Base-by-base conservation (phyloP, 2,113 vertebrate species). In the Nematolebias whitei region DNA sequence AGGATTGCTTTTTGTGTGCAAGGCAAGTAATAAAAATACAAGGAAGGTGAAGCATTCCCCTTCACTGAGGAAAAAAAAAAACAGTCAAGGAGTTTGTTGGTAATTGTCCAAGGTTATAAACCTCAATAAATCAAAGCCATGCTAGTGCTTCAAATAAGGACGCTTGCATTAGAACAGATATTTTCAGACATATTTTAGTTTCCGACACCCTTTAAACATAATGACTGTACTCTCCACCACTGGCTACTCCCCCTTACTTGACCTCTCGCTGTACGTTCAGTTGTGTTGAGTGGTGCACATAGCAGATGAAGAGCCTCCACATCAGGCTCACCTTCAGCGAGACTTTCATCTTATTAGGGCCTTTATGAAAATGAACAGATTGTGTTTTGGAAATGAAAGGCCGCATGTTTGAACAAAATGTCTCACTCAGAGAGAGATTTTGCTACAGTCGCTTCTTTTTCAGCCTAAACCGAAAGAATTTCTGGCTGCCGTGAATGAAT, bases 51-150 rank as follows among this genome's bases (percentile, higher is more conserved):
- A 26, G 55, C 15, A 22, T 52, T 82, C 62, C 56, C 75, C 72
- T 68, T 85, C 67, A 61, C 20, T 57, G 61, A 23, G 38, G 50
- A 74, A 70, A 67, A 80, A 76, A 51, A 76, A 76, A 59, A 82
- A 74, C 52, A 76, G 68, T 56, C 1, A 20, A 61, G 51, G 54
- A 71, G 29, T 48, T 65, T 84, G 72, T 41, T 74, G 66, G 74
- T 86, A 80, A 84, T 79, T 89, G 79, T 71, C 75, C 85, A 89
- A 88, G 79, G 77, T 84, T 82, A 87, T 62, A 83, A 85, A 83
- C 78, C 82, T 80, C 62, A 26, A 84, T 87, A 85, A 87, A 88
- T 90, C 79, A 88, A 86, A 88, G 76, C 44, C 9, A 43, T 22
- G 58, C 56, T 0, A 2, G 53, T 39, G 56, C 24, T 86, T 84